Percentiles rank a stretch among this genome's conserved stretches.
Evolutionary conservation across 2,888 invertebrate genomes (phyloP).

Genomic region (Diploptera punctata): DNA sequence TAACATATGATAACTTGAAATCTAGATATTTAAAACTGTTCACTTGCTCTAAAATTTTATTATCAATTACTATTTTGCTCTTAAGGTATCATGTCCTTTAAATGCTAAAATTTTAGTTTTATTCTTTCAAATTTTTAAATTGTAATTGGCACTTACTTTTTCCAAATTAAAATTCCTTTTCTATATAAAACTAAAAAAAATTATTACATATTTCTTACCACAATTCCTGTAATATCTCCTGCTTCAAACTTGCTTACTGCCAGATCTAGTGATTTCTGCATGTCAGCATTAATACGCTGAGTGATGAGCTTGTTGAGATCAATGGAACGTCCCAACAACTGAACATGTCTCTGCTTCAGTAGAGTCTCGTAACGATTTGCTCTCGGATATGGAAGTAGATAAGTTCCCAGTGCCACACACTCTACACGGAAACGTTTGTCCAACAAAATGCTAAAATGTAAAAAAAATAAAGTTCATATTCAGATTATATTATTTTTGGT

Average conservation of each 20-base stretch:
- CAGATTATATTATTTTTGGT: too few relatives aligned
- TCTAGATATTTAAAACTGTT: too few relatives aligned
- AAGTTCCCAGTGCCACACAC: conserved; percentile 88
- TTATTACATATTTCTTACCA: conserved; percentile 64
- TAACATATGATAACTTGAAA: too few relatives aligned
- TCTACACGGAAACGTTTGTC: conserved; percentile 98
- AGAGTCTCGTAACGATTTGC: conserved; percentile 95
- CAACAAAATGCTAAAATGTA: conserved; percentile 77
- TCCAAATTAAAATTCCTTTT: background rate
- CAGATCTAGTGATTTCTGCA: conserved; percentile 93
- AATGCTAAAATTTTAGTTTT: too few relatives aligned
- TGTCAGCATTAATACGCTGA: conserved; percentile 94
- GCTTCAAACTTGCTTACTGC: conserved; percentile 97
- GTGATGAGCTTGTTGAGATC: conserved; percentile 93
- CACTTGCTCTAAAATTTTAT: too few relatives aligned
- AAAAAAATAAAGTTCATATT: too few relatives aligned
- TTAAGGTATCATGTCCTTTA: too few relatives aligned
- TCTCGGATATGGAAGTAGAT: conserved; percentile 81
- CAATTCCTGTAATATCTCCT: conserved; percentile 94
- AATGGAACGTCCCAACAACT: conserved; percentile 92
- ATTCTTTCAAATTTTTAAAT: too few relatives aligned
- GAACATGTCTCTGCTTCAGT: conserved; percentile 93
- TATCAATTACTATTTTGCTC: too few relatives aligned
- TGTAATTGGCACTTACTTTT: too few relatives aligned
- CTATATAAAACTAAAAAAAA: too few relatives aligned